phyloP scores from a whole-genome alignment of 2,797 vertebrate genomes.

The Siniperca obscura region DNA sequence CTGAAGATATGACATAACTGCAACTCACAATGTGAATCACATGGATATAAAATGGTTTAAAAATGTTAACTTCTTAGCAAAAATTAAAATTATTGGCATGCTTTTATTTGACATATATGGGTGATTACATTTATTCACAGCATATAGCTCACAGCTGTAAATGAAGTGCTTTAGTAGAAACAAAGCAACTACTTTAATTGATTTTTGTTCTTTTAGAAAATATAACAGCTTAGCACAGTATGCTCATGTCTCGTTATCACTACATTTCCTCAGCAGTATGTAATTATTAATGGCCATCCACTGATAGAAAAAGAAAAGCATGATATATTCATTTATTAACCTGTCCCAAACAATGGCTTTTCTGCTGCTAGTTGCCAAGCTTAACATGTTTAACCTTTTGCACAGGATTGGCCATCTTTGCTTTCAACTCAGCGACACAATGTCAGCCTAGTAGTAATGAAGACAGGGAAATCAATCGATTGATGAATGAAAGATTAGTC shows the following conservation, averaged over 20 bases:
- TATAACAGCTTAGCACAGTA: neutral
- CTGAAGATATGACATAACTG: neutral
- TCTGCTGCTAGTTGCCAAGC: conserved; percentile 54
- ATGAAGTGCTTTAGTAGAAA: neutral
- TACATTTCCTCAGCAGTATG: conserved; percentile 15
- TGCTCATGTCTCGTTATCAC: neutral
- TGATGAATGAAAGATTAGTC: conserved; percentile 85
- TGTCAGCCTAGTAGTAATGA: conserved; percentile 76
- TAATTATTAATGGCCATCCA: conserved; percentile 23
- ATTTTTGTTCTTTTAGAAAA: neutral
- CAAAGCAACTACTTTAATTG: neutral
- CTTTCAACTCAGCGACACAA: conserved; percentile 66
- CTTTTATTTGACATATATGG: neutral
- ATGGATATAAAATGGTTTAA: neutral
- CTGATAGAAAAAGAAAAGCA: conserved; percentile 35
- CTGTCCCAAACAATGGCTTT: conserved; percentile 53
- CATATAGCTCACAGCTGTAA: neutral
- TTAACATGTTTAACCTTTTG: conserved; percentile 84
- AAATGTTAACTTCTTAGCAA: neutral
- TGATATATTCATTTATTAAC: conserved; percentile 71
- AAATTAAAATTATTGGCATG: neutral
- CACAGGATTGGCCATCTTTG: conserved; percentile 62
- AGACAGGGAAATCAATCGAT: conserved; percentile 84
- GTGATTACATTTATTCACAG: neutral
- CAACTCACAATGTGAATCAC: neutral